These are phyloP conservation scores for Cheilosia vernalis DNA, from an alignment of 2,888 invertebrate species.

Conservation along the genomic window DNA sequence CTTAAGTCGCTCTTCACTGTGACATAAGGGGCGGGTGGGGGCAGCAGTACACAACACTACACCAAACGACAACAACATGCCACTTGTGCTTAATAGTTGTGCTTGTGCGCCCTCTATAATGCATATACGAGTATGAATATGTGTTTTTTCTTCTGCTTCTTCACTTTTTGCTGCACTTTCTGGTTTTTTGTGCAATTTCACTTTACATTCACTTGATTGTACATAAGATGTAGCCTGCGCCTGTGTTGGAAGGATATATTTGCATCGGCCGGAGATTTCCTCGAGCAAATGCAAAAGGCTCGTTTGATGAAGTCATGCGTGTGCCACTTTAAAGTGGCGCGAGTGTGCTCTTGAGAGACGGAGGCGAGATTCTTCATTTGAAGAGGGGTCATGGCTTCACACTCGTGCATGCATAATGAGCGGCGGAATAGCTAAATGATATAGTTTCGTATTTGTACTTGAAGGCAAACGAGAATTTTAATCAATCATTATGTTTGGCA, in stretches of 20 bases:
- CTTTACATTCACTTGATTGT: slow-evolving; percentile 43
- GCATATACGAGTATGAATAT: slow-evolving; percentile 59
- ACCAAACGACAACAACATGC: slow-evolving; percentile 63
- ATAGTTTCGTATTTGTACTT: slow-evolving; percentile 21
- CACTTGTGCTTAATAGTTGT: slow-evolving; percentile 73
- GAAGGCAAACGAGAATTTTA: slow-evolving; percentile 40
- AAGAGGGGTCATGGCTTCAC: slow-evolving; percentile 52
- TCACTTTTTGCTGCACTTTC: slow-evolving; percentile 32
- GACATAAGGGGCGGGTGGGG: slow-evolving; percentile 23
- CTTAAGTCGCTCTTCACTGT: slow-evolving; percentile 63
- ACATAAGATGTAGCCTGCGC: slow-evolving; percentile 36
- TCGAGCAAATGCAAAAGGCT: slow-evolving; percentile 52
- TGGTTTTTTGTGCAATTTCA: slow-evolving; percentile 36
- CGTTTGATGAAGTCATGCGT: slow-evolving; percentile 70
- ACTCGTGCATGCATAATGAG: slow-evolving; percentile 34
- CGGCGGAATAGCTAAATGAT: slow-evolving; percentile 36
- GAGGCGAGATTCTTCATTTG: slow-evolving; percentile 8
- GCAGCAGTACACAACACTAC: slow-evolving; percentile 47
- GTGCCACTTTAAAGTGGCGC: slow-evolving; percentile 66
- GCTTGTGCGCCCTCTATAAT: slow-evolving; percentile 71
- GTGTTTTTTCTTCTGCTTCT: slow-evolving; percentile 11
- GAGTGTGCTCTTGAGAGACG: slow-evolving; percentile 19
- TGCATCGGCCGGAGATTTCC: slow-evolving; percentile 33
- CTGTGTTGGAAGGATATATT: slow-evolving; percentile 56
- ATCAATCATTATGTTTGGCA: slow-evolving; percentile 55